A percentile compares a stretch with the other conserved stretches of the same genome.
Conservation (phyloP, 2,888 invertebrate species). For the Miltochrista miniata region DNA sequence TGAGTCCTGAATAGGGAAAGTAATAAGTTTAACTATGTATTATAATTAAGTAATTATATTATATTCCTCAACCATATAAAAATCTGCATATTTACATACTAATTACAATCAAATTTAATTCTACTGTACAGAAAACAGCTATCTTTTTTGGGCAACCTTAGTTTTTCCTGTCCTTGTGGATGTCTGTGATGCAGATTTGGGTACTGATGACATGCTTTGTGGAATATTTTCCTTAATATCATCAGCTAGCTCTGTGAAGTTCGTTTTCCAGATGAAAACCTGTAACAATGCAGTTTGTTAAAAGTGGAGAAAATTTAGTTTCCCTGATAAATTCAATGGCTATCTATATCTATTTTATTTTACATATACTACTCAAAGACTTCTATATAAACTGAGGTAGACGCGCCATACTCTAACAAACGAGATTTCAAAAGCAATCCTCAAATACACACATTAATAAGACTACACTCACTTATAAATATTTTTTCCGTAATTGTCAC, state of each 20-base stretch:
- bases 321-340: too few species aligned
- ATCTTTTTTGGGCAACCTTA: constrained; percentile 65
- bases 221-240: constrained; percentile 65
- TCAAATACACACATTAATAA: too few species aligned
- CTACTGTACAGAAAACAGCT: constrained; percentile 15
- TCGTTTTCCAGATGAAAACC: constrained; percentile 82
- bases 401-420: too few species aligned
- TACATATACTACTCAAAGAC: too few species aligned
- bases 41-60: constrained; percentile 18
- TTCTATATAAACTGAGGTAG: too few species aligned
- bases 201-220: constrained; percentile 45
- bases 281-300: constrained; percentile 48
- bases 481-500: too few species aligned
- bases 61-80: constrained; percentile 28
- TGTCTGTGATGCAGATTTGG: constrained; percentile 44
- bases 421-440: too few species aligned
- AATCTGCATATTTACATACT: constrained; percentile 18
- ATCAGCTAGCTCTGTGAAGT: constrained; percentile 68
- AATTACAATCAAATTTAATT: constrained; percentile 26
- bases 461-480: too few species aligned
- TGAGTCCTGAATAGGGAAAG: constrained; percentile 54
- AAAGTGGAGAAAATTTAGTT: neutral
- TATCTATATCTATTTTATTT: too few species aligned
- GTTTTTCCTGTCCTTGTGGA: constrained; percentile 52
- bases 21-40: constrained; percentile 31